Evolutionary conservation across 1,140 invertebrate genomes (phyloP).

Genomic region (Oryctes rhinoceros): DNA sequence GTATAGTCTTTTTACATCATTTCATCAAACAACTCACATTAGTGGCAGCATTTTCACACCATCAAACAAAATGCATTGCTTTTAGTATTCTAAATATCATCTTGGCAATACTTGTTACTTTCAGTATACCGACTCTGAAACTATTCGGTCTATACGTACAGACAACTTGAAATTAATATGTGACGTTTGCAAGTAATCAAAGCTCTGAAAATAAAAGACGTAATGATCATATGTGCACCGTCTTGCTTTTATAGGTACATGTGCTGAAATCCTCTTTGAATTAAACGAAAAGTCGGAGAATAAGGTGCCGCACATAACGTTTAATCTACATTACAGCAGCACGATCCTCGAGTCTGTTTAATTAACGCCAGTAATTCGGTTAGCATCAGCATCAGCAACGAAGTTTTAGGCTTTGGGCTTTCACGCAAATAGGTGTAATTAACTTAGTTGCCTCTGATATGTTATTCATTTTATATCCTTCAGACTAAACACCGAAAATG

Average conservation of each 20-base stretch:
- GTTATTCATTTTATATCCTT: slow-evolving; percentile 16
- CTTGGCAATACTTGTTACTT: too few species aligned
- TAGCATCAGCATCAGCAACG: slow-evolving; percentile 7
- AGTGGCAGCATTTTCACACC: too few species aligned
- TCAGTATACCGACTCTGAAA: too few species aligned
- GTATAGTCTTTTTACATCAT: too few species aligned
- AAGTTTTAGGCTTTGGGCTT: slow-evolving; percentile 13
- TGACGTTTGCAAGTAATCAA: neutral
- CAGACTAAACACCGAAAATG: slow-evolving; percentile 14
- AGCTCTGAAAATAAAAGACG: neutral
- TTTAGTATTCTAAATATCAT: too few species aligned
- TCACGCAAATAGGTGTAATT: slow-evolving; percentile 15
- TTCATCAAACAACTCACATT: too few species aligned
- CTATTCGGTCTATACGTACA: neutral
- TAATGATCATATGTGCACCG: neutral
- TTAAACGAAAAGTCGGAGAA: slow-evolving; percentile 3
- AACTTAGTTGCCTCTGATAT: slow-evolving; percentile 21
- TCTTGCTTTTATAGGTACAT: neutral
- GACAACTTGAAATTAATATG: neutral
- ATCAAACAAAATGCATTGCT: too few species aligned
- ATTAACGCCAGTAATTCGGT: slow-evolving; percentile 18
- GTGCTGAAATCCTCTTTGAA: neutral
- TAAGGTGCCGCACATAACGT: neutral
- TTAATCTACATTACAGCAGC: slow-evolving; percentile 6
- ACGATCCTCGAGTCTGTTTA: slow-evolving; percentile 17